Evolutionary conservation across 2,113 vertebrate species (phyloP), one percentile per base, ranked within the genome.

Genomic region (Copsychus sechellarum): DNA sequence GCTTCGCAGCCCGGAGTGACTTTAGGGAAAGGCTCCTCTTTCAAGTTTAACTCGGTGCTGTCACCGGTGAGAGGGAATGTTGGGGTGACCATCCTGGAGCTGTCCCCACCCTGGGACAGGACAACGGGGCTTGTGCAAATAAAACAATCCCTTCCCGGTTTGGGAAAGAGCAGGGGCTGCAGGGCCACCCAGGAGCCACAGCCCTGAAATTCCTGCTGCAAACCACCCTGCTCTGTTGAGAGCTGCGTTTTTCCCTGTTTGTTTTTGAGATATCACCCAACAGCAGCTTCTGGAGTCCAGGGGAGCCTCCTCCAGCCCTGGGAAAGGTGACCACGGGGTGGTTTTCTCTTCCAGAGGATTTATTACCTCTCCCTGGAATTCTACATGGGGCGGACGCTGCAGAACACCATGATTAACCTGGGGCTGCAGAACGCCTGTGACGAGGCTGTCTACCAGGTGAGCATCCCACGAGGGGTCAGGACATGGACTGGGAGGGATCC

Each of bases 351-450:
- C 38, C 90, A 99, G 99, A 98, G 99, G 92, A 98, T 99, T 48
- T 99, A 99, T 93, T 99, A 99, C 92, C 98, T 99, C 38, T 99
- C 99, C 51, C 97, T 99, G 98, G 99, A 99, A 95, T 99, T 99
- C 96, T 99, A 99, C 97, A 99, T 99, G 98, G 99, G 99, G 67
- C 94, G 99, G 67, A 98, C 99, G 0, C 98, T 99, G 56, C 99
- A 99, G 88, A 99, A 99, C 97, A 99, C 99, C 22, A 99, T 99
- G 99, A 98, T 99, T 78, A 99, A 99, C 97, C 98, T 99, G 70
- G 99, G 99, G 25, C 97, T 99, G 96, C 99, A 99, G 95, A 99
- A 99, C 4, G 99, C 99, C 89, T 99, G 99, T 7, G 99, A 99
- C 0, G 99, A 99, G 86, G 99, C 99, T 28, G 97, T 99, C 93